These are phyloP conservation scores for Homalodisca vitripennis DNA, from an alignment of 1,140 invertebrate genomes.

Conservation along the genomic window DNA sequence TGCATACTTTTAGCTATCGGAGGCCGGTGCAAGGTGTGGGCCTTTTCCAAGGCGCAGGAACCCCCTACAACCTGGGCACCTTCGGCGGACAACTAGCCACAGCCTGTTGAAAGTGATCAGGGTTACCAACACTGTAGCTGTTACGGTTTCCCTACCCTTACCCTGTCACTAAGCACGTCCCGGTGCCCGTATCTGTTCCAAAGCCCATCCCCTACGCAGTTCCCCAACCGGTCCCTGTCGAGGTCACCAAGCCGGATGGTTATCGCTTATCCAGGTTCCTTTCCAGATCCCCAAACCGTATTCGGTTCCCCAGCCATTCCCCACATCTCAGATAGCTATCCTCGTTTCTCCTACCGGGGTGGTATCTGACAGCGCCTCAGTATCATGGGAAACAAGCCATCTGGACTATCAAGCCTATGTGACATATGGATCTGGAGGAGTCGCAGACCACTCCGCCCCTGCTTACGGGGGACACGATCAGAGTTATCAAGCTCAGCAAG, in stretches of 20 bases:
- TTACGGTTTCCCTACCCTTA: conserved; percentile 27
- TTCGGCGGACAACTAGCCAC: conserved; percentile 17
- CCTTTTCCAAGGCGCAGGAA: neutral
- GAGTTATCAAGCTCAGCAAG: neutral
- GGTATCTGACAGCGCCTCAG: conserved; percentile 5
- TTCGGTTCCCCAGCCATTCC: conserved; percentile 20
- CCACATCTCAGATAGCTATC: neutral
- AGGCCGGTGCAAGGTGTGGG: too few relatives aligned
- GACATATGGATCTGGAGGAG: neutral
- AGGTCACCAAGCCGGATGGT: conserved; percentile 28
- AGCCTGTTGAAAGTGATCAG: conserved; percentile 26
- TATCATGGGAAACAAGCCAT: neutral
- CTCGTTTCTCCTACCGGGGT: neutral
- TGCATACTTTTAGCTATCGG: too few relatives aligned
- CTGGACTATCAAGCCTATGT: conserved; percentile 14
- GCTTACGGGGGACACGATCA: neutral
- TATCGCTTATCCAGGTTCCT: conserved; percentile 21
- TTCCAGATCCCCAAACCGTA: conserved; percentile 20
- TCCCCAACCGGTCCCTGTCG: conserved; percentile 28
- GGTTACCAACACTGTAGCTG: conserved; percentile 31
- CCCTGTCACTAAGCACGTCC: conserved; percentile 21
- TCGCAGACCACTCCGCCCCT: neutral
- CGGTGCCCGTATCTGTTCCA: conserved; percentile 25
- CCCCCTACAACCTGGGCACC: conserved; percentile 13
- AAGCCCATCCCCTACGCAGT: conserved; percentile 29